These are phyloP conservation scores for Empidonax alnorum DNA, from an alignment of 2,113 vertebrate species.

Conservation along the genomic window DNA sequence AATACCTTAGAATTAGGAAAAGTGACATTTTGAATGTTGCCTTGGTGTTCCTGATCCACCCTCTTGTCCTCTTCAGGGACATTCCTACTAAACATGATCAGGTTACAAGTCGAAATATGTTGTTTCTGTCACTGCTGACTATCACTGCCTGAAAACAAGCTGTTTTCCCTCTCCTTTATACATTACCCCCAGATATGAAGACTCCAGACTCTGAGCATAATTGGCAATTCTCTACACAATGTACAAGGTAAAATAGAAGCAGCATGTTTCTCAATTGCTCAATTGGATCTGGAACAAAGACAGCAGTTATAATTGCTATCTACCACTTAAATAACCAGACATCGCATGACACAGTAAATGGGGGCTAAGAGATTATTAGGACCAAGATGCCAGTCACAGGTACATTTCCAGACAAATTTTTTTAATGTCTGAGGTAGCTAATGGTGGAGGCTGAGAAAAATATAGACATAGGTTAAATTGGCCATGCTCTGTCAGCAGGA, in stretches of 20 bases:
- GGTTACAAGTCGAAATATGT: constrained; percentile 38
- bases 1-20: neutral
- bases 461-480: neutral
- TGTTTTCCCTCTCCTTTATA: constrained; percentile 25
- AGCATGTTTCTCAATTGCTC: constrained; percentile 25
- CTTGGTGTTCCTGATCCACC: neutral
- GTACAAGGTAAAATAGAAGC: constrained; percentile 47
- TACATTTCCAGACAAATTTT: neutral
- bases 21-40: neutral
- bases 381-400: neutral
- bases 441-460: neutral
- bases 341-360: neutral
- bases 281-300: constrained; percentile 28
- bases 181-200: neutral
- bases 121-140: constrained; percentile 22
- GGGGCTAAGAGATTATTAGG: neutral
- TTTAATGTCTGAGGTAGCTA: neutral
- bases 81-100: neutral
- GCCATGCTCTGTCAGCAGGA: neutral
- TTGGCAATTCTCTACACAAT: constrained; percentile 52
- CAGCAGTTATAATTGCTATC: constrained; percentile 27
- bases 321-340: constrained; percentile 45
- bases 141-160: constrained; percentile 12
- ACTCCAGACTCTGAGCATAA: neutral
- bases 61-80: neutral